Evolutionary conservation across 1,140 invertebrate genomes (phyloP), one percentile per base, ranked within the genome.

Genomic region (Drosophila grimshawi): DNA sequence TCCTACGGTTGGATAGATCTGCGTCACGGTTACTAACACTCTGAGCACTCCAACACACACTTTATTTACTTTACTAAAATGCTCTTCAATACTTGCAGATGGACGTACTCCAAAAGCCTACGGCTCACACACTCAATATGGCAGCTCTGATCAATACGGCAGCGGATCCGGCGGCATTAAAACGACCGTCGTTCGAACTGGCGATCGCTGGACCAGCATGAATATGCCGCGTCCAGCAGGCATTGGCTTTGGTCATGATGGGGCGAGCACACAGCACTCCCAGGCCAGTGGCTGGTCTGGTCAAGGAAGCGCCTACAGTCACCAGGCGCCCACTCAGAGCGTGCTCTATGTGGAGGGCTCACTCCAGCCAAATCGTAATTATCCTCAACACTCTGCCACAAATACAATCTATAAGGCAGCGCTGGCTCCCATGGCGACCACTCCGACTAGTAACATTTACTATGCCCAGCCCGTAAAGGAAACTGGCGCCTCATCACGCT

Each of bases 291-390:
- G 73, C 10, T 90, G 81, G 81, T 66, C 62, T 4, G 80, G 81
- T 8, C 60, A 80, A 4, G 81, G 78, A 10, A 75, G 35, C 43
- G 73, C 76, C 4, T 83, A 68, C 43, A 59, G 32, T 0, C 81
- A 63, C 1, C 76, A 51, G 5, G 39, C 30, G 5, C 88, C 81
- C 45, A 55, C 79, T 7, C 90, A 91, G 11, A 89, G 45, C 10
- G 76, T 86, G 2, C 60, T 92, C 3, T 82, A 79, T 51, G 86
- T 89, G 41, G 81, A 92, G 56, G 90, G 90, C 33, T 92, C 90
- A 0, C 43, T 90, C 7, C 72, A 77, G 64, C 90, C 90, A 10
- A 91, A 92, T 60, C 83, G 90, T 91, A 92, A 92, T 78, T 92
- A 92, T 92, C 57, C 59, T 48, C 69, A 52, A 37, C 53, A 32